A percentile compares a stretch with the other conserved stretches of the same genome.
Conservation (phyloP, 1,140 invertebrate genomes). For the Proales similis region DNA sequence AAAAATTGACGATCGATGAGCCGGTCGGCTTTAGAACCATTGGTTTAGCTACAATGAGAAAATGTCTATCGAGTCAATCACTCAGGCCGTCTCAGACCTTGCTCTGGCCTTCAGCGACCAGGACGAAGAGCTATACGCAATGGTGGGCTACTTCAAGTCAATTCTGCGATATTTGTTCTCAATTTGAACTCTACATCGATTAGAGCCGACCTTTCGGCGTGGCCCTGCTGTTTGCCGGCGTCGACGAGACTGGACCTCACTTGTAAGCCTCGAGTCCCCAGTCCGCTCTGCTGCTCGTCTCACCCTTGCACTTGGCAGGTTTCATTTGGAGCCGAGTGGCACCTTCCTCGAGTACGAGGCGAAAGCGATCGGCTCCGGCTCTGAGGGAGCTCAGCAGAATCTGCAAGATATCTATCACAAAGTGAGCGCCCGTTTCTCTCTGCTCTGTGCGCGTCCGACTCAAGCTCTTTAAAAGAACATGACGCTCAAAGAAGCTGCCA, state of each 20-base stretch:
- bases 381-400: constrained; percentile 95
- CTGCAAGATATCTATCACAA: constrained; percentile 78
- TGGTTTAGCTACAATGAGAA: constrained; percentile 95
- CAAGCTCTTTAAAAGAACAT: constrained; percentile 67
- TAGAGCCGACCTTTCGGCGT: constrained; percentile 95
- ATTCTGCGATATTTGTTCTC: constrained; percentile 15
- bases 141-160: constrained; percentile 57
- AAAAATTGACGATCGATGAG: neutral
- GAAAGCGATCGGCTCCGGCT: constrained; percentile 97
- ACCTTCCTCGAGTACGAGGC: constrained; percentile 96
- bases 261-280: too few species aligned
- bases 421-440: constrained; percentile 52
- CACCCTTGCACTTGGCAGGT: constrained; percentile 55
- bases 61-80: constrained; percentile 92
- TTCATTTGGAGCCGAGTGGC: constrained; percentile 94
- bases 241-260: constrained; percentile 58
- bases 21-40: constrained; percentile 66
- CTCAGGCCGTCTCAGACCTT: constrained; percentile 92
- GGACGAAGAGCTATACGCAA: constrained; percentile 83
- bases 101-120: constrained; percentile 97
- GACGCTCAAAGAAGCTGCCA: constrained; percentile 89
- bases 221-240: constrained; percentile 63
- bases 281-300: too few species aligned
- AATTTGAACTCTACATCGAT: constrained; percentile 40
- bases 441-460: constrained; percentile 17